Percentiles rank a stretch among this genome's conserved stretches.
Conservation (phyloP, 2,113 vertebrate genomes). For the Oreochromis aureus region DNA sequence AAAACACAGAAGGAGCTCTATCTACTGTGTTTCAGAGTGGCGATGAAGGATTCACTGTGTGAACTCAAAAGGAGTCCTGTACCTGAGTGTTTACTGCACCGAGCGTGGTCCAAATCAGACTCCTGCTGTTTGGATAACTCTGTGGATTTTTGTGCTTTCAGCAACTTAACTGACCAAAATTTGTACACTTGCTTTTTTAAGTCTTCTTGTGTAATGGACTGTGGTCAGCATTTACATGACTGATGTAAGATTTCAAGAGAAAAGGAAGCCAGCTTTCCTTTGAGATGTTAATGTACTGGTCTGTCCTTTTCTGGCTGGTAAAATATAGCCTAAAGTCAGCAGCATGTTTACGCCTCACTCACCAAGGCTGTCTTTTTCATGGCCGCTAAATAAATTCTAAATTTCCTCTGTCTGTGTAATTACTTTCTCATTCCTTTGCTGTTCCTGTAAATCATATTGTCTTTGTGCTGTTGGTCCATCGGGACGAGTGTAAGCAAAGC, state of each 20-base stretch:
- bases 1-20: conserved; percentile 32
- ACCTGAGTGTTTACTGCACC: conserved; percentile 44
- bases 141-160: conserved; percentile 18
- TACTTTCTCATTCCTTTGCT: not conserved
- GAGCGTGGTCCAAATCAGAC: not conserved
- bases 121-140: conserved; percentile 34
- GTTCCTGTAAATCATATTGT: not conserved
- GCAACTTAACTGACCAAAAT: conserved; percentile 39
- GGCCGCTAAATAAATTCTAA: not conserved
- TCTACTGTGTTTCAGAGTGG: conserved; percentile 5
- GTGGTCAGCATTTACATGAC: conserved; percentile 34
- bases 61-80: conserved; percentile 61
- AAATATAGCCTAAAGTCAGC: conserved; percentile 20
- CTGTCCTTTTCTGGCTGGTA: not conserved
- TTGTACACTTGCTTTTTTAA: conserved; percentile 23
- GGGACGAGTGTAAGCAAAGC: not conserved
- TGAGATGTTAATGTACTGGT: conserved; percentile 21
- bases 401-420: not conserved
- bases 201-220: not conserved
- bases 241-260: conserved; percentile 19
- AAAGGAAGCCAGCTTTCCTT: conserved; percentile 18
- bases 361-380: not conserved
- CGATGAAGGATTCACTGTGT: conserved; percentile 60
- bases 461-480: not conserved
- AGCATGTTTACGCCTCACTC: not conserved